Conservation (phyloP, 2,888 invertebrate genomes). For the Dromius quadrimaculatus region DNA sequence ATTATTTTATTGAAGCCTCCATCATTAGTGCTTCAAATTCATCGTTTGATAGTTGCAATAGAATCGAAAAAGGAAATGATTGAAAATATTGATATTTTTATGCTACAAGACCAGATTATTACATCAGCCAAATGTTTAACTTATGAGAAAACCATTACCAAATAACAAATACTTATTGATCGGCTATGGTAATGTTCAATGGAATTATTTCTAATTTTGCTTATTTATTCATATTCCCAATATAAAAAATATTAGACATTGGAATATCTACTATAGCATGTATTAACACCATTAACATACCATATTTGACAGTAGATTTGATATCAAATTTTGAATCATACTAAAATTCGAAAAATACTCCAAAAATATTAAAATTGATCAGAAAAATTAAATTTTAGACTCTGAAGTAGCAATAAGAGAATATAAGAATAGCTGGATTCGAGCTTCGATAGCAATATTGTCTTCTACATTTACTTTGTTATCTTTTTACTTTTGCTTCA, state of each 20-base stretch:
- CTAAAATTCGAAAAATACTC: neutral
- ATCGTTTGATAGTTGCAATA: too few species aligned
- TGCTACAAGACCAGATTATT: constrained; percentile 14
- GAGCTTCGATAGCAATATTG: neutral
- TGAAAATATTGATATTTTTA: constrained; percentile 11
- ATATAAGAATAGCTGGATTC: neutral
- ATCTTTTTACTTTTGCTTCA: neutral
- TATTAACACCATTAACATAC: too few species aligned
- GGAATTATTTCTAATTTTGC: neutral
- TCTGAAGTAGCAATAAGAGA: neutral
- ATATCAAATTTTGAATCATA: too few species aligned
- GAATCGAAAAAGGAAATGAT: neutral
- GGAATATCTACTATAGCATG: neutral
- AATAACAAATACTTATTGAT: neutral
- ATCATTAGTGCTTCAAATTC: too few species aligned
- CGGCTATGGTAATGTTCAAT: neutral
- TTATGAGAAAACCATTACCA: neutral
- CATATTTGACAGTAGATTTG: too few species aligned
- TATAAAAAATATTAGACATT: neutral
- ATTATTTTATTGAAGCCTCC: too few species aligned
- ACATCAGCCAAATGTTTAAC: constrained; percentile 5
- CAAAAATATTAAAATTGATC: neutral
- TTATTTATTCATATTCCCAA: neutral
- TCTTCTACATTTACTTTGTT: neutral
- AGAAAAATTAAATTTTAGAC: neutral